Base-by-base conservation (phyloP, 2,797 vertebrate genomes). In the Acanthopagrus latus region DNA sequence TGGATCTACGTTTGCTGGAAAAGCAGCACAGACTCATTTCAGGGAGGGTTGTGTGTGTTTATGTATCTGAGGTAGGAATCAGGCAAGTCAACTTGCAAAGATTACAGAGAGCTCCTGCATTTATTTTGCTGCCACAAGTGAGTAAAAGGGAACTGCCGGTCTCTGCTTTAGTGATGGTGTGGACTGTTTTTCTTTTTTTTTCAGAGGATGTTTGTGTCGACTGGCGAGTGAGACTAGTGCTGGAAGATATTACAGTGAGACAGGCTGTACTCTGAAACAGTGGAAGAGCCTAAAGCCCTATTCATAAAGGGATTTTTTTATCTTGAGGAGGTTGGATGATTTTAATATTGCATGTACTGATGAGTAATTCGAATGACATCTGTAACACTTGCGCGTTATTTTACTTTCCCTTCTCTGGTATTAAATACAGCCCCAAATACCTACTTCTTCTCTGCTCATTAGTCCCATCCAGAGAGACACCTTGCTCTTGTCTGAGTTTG, bases 71-170 rank as follows among this genome's bases (percentile, higher is more conserved):
- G 43, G 56, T 44, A 76, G 38, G 80, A 87, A 87, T 79, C 76
- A 78, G 43, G 62, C 47, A 70, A 78, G 79, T 87, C 33, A 70
- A 82, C 63, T 67, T 56, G 47, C 62, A 54, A 43, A 80, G 82
- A 88, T 90, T 83, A 86, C 82, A 80, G 68, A 64, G 62, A 67
- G 67, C 77, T 83, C 48, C 17, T 68, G 60, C 74, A 70, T 80
- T 84, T 86, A 80, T 83, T 88, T 81, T 77, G 58, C 83, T 76
- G 75, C 76, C 75, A 71, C 71, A 63, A 83, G 65, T 64, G 78
- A 84, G 81, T 73, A 62, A 85, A 84, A 33, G 50, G 69, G 64
- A 86, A 82, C 62, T 64, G 62, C 80, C 78, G 83, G 79, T 52
- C 47, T 21, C 33, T 50, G 59, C 60, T 76, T 64, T 25, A 29